Base-by-base conservation (phyloP, 2,113 vertebrate genomes). In the Bubo blakistoni region DNA sequence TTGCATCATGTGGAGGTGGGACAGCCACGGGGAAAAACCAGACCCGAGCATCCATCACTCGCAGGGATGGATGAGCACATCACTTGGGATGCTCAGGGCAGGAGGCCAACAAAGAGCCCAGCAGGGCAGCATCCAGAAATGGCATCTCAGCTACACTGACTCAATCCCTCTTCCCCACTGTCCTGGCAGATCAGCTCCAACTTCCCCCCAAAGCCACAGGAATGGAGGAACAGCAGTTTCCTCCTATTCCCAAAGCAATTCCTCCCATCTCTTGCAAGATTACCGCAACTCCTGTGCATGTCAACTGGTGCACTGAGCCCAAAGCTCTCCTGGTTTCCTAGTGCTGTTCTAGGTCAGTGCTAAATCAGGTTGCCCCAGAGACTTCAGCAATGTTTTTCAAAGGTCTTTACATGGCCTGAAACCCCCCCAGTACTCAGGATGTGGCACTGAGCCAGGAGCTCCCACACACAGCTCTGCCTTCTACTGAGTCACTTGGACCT, bases 311-410 rank as follows among this genome's bases (percentile, higher is more conserved):
- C 46, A 25, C 55, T 32, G n/a, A 63, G 65, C 49, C 14, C 73
- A 94, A 58, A 92, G 49, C 79, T 62, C 34, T 63, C 36, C 11
- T 11, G 4, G 25, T 54, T 76, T 90, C 21, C 78, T 80, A 44
- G 13, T 18, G 34, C 61, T 85, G 57, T 94, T 94, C 84, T 80
- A 95, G 81, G 70, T 85, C 95, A 91, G 30, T 32, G 84, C 81
- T 94, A 92, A 91, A 91, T 85, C 44, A 90, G 78, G 57, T 12
- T 61, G 29, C 81, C 54, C 54, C 73, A 76, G 81, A 92, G 81
- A 91, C 44, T 69, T 79, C 61, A 84, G 77, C 24, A 73, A 25
- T 0, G 0, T 70, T 91, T 94, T 88, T 62, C 38, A 89, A 66
- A 73, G 19, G 58, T 36, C 87, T 78, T 76, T 67, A 40, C 34